Evolutionary conservation across 2,797 vertebrate species (phyloP), one percentile per base, ranked within the genome.

Genomic region (Leptatherina wallacei): DNA sequence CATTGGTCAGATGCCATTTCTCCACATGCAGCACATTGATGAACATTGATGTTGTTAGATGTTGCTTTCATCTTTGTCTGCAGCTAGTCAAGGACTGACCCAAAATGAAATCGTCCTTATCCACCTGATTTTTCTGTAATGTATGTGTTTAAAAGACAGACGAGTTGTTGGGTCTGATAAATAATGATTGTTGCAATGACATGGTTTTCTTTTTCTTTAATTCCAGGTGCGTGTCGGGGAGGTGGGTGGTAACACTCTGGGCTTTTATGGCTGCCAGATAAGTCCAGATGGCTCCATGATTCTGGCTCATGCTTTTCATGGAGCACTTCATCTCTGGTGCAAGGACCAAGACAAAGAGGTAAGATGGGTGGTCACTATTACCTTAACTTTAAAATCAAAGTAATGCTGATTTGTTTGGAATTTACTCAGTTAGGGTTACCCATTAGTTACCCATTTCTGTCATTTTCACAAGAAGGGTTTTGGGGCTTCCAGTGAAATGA

Each of bases 211-310:
- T 18, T 24, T 27, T 61, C 18, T 77, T 51, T 47, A 47, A 56
- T 32, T 12, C 78, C 91, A 99, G 98, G 96, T 99, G 71, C 97
- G 97, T 47, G 96, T 99, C 13, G 98, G 98, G 64, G 98, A 99
- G 94, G 98, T 99, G 18, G 98, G 98, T 80, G 98, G 98, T 77
- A 99, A 98, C 92, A 99, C 98, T 0, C 90, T 99, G 86, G 98
- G 98, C 67, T 99, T 99, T 94, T 96, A 96, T 40, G 97, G 97
- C 81, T 97, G 98, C 89, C 97, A 98, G 79, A 97, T 99, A 91
- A 97, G 93, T 85, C 96, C 96, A 0, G 95, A 98, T 73, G 96
- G 96, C 49, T 95, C 94, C 13, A 96, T 96, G 97, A 96, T 99
- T 40, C 1, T 98, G 32, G 96, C 97, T 82, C 97, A 99, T 30